Percentiles rank a stretch among this genome's conserved stretches.
Evolutionary conservation across 2,797 vertebrate genomes (phyloP).

Genomic region (Apodemus agrarius): DNA sequence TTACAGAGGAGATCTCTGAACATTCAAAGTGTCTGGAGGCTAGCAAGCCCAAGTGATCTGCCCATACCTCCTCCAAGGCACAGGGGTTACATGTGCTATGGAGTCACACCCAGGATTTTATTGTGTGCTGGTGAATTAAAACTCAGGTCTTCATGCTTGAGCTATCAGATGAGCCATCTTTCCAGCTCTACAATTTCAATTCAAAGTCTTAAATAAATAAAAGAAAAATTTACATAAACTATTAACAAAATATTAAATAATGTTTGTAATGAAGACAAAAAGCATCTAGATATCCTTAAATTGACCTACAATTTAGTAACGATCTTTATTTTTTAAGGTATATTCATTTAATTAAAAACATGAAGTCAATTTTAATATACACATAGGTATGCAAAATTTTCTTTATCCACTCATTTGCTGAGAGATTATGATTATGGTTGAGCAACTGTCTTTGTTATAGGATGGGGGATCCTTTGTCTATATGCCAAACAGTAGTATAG

Average conservation of each 20-base stretch:
- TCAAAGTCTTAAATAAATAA: neutral
- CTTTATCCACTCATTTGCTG: neutral
- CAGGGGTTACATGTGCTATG: neutral
- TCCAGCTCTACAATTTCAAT: neutral
- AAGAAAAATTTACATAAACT: neutral
- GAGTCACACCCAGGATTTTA: neutral
- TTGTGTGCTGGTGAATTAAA: neutral
- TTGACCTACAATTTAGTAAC: neutral
- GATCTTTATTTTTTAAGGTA: neutral
- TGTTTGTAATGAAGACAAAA: neutral
- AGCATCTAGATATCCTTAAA: neutral
- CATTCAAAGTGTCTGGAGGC: neutral
- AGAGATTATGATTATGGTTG: neutral
- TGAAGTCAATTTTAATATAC: neutral
- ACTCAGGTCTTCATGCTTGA: neutral
- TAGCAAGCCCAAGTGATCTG: neutral
- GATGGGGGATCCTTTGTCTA: neutral
- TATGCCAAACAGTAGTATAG: neutral
- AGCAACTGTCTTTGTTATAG: neutral
- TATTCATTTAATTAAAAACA: conserved; percentile 38
- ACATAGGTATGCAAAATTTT: neutral
- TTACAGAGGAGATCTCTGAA: neutral
- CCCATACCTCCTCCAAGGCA: neutral
- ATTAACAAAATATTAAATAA: neutral
- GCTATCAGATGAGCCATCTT: neutral